These are phyloP conservation scores for Chauna torquata DNA, from an alignment of 2,113 vertebrate species.

Conservation along the genomic window DNA sequence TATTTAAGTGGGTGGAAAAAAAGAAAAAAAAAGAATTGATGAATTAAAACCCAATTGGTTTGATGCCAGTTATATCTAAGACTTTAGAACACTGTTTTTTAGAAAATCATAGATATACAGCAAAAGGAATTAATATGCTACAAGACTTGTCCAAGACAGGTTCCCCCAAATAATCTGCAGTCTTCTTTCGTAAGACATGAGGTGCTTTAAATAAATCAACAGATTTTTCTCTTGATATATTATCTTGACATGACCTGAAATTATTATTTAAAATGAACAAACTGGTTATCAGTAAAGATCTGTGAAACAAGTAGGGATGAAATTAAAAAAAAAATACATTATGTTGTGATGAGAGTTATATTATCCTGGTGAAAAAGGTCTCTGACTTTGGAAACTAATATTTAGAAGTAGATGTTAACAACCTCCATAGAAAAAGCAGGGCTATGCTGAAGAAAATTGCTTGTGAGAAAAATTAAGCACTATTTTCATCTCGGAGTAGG, in stretches of 20 bases:
- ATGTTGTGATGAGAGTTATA: neutral
- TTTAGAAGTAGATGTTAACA: neutral
- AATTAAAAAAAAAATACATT: neutral
- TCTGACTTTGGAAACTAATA: neutral
- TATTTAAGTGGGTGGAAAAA: neutral
- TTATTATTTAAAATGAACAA: neutral
- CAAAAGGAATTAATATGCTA: neutral
- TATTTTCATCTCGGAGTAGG: neutral
- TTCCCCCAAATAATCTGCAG: neutral
- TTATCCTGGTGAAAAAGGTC: neutral
- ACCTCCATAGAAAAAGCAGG: neutral
- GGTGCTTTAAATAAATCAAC: neutral
- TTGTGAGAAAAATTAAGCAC: neutral
- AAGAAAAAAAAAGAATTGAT: neutral
- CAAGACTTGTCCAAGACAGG: neutral
- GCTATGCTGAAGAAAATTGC: neutral
- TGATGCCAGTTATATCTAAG: neutral
- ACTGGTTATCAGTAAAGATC: neutral
- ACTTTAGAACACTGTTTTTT: neutral
- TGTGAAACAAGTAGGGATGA: neutral
- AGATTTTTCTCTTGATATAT: neutral
- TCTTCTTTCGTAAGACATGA: neutral
- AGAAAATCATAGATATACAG: neutral
- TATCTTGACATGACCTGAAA: neutral
- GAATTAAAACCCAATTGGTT: neutral